Base-by-base conservation (phyloP, 2,113 vertebrate genomes). In the Syngnathus scovelli region DNA sequence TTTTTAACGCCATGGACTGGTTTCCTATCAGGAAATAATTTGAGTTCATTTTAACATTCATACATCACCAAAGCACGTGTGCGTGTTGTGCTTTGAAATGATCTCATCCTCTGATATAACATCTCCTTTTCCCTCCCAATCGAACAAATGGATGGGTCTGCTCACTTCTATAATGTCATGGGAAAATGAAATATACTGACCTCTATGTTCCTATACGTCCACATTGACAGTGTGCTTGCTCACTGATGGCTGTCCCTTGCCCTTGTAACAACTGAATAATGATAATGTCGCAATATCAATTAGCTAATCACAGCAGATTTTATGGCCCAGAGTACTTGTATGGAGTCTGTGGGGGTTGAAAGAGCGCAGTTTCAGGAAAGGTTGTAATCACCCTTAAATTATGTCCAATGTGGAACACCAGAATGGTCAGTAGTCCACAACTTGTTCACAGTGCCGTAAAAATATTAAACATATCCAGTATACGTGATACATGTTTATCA, bases 121-220 rank as follows among this genome's bases (percentile, higher is more conserved):
- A 23, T 43, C 23, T 16, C 33, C 36, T 37, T 41, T 51, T 48
- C 66, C 46, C 49, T 66, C 43, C n/a, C n/a, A 12, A 61, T 54
- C 67, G 39, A 41, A 36, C 65, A 52, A 52, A 52, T 52, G 62
- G 69, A 71, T 65, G 61, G 62, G 78, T 76, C 0, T 8, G 21
- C 65, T 73, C 65, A 58, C 59, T 0, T 11, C 37, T 37, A 67
- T 78, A 75, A 83, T 83, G 79, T 83, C 79, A 85, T 65, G 73
- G 71, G 80, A 75, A 74, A 70, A 72, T 80, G 67, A 85, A 78
- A 80, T 55, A 27, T 60, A 4, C 71, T 70, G 39, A 49, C 70
- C 52, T 43, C 67, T 63, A 49, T 7, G 61, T 55, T 43, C n/a
- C 61, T 39, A 33, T 33, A 19, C 38, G 63, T 73, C 52, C 15